These are phyloP conservation scores for Apotomis betuletana DNA, from an alignment of 2,888 invertebrate genomes.

Conservation along the genomic window DNA sequence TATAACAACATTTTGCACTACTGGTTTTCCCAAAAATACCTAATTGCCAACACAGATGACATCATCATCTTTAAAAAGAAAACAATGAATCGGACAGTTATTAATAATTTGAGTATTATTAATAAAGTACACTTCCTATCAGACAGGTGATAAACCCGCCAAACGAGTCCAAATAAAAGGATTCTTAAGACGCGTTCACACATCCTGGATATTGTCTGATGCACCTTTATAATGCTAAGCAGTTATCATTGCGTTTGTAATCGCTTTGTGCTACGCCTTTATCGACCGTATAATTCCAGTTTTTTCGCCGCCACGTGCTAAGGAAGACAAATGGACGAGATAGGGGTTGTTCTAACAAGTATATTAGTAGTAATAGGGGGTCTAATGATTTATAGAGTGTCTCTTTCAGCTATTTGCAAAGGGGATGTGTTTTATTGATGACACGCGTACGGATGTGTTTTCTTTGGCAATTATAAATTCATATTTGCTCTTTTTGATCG, in stretches of 20 bases:
- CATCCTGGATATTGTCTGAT: slow-evolving; percentile 73
- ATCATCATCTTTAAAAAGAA: too few relatives aligned
- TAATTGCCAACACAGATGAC: too few relatives aligned
- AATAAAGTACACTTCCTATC: slow-evolving; percentile 7
- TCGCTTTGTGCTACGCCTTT: slow-evolving; percentile 57
- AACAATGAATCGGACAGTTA: too few relatives aligned
- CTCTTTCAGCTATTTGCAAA: slow-evolving; percentile 75
- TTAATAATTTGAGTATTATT: background rate
- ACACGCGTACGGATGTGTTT: slow-evolving; percentile 65
- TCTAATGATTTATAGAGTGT: slow-evolving; percentile 80
- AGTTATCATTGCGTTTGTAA: slow-evolving; percentile 70
- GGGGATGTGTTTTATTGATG: slow-evolving; percentile 76
- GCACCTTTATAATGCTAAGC: slow-evolving; percentile 78
- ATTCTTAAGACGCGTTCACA: slow-evolving; percentile 60
- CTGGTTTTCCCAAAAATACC: too few relatives aligned
- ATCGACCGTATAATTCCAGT: slow-evolving; percentile 71
- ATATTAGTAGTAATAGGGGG: slow-evolving; percentile 79
- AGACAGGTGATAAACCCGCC: slow-evolving; percentile 67
- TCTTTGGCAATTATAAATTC: slow-evolving; percentile 60
- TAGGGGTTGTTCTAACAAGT: slow-evolving; percentile 83
- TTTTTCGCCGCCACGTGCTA: slow-evolving; percentile 69
- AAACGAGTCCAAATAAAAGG: slow-evolving; percentile 58
- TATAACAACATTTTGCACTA: too few relatives aligned
- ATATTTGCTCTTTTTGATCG: slow-evolving; percentile 37
- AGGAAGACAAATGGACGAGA: slow-evolving; percentile 72